A percentile compares a stretch with the other conserved stretches of the same genome.
Conservation (phyloP, 2,888 invertebrate species). For the Lacanobia oleracea region DNA sequence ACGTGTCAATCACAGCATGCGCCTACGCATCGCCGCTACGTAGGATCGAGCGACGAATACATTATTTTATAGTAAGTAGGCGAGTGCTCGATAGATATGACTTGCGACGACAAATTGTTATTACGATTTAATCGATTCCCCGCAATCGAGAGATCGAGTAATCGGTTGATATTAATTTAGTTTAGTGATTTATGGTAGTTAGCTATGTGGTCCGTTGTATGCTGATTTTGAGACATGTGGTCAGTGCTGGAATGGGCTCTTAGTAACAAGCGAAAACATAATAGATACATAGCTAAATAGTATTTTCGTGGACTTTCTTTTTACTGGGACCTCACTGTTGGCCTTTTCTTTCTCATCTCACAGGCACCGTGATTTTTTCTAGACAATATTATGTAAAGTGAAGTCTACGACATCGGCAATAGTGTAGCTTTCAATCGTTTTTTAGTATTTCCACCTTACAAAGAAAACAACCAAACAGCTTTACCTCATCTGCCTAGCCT, state of each 20-base stretch:
- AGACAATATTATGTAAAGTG: no score
- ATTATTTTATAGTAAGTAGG: slow-evolving; percentile 87
- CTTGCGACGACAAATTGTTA: slow-evolving; percentile 88
- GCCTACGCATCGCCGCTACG: slow-evolving; percentile 84
- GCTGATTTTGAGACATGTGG: slow-evolving; percentile 37
- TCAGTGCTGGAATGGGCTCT: neutral
- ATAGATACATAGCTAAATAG: neutral
- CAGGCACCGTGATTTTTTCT: no score
- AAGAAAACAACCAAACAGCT: no score
- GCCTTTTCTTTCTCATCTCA: no score
- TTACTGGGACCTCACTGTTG: no score
- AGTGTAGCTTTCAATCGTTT: no score
- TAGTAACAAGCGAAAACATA: neutral
- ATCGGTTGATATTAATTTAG: slow-evolving; percentile 62
- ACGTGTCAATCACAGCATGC: slow-evolving; percentile 71
- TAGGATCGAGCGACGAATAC: slow-evolving; percentile 85
- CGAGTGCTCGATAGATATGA: slow-evolving; percentile 82
- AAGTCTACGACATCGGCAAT: no score
- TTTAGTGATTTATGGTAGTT: slow-evolving; percentile 52
- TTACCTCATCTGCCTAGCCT: no score
- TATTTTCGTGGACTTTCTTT: neutral
- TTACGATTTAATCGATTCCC: slow-evolving; percentile 86
- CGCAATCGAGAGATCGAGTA: slow-evolving; percentile 69
- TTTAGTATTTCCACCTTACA: no score
- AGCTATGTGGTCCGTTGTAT: slow-evolving; percentile 47